Percentiles rank a stretch among this genome's conserved stretches.
phyloP scores from a whole-genome alignment of 2,797 vertebrate species.

The Artibeus lituratus region DNA sequence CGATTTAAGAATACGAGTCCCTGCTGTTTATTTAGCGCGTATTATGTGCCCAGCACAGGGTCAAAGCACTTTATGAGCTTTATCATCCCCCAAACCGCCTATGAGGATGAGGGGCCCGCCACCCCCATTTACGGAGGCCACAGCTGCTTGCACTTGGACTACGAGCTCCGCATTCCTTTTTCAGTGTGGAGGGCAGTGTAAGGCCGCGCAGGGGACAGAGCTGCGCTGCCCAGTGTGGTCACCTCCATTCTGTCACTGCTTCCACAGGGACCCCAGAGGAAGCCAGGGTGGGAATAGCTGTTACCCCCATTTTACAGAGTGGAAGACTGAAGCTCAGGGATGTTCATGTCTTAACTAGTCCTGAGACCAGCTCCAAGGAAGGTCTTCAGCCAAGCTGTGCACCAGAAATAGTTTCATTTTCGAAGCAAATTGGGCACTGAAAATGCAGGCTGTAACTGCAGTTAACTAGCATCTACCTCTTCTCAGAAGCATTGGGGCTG shows the following conservation, averaged over 20 bases:
- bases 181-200: neutral
- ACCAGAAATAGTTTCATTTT: neutral
- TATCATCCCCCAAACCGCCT: neutral
- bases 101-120: rapidly evolving
- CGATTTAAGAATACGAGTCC: rapidly evolving
- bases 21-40: neutral
- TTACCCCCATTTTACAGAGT: neutral
- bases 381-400: neutral
- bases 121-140: neutral
- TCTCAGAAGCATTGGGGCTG: neutral
- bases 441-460: neutral
- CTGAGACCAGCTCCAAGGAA: neutral
- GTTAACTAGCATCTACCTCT: neutral
- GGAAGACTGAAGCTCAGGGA: neutral
- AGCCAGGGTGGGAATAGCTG: neutral
- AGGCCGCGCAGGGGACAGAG: neutral
- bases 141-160: neutral
- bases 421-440: neutral
- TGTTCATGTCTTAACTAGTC: neutral
- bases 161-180: neutral
- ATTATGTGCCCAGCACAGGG: neutral
- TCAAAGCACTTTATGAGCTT: neutral
- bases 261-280: neutral
- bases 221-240: neutral
- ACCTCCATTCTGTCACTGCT: neutral